phyloP scores from a whole-genome alignment of 2,888 invertebrate genomes.

The Drosophila helvetica region DNA sequence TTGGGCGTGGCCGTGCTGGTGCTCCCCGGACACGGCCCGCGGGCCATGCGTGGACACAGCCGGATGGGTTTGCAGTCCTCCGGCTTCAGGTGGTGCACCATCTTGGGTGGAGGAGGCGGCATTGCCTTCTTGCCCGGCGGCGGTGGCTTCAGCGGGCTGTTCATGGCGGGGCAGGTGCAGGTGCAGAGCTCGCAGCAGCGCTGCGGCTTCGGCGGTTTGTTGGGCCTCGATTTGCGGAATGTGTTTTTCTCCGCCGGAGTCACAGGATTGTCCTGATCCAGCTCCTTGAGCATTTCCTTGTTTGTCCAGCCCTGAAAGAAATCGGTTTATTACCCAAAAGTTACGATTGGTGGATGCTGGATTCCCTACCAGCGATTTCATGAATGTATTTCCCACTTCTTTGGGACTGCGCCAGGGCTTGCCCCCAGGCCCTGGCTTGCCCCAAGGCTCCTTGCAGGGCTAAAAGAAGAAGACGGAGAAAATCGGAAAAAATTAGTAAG shows the following conservation, averaged over 20 bases:
- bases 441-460: conserved; percentile 81
- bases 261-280: conserved; percentile 83
- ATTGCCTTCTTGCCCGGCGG: conserved; percentile 4
- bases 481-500: conserved; percentile 46
- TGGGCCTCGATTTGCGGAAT: conserved; percentile 76
- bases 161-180: conserved; percentile 78
- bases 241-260: conserved; percentile 81
- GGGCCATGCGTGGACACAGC: conserved; percentile 71
- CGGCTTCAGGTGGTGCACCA: conserved; percentile 36
- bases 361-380: conserved; percentile 89
- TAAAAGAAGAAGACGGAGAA: conserved; percentile 36
- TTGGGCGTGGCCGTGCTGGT: conserved; percentile 44
- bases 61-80: conserved; percentile 60
- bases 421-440: conserved; percentile 86
- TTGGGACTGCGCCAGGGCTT: conserved; percentile 90
- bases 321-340: not conserved
- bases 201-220: conserved; percentile 66
- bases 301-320: conserved; percentile 83
- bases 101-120: conserved; percentile 40
- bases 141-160: conserved; percentile 60
- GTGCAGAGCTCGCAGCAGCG: conserved; percentile 82
- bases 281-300: conserved; percentile 82
- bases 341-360: too few species aligned
- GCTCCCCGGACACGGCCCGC: conserved; percentile 54
- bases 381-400: conserved; percentile 89